Evolutionary conservation across 2,113 vertebrate genomes (phyloP), one percentile per base, ranked within the genome.

Genomic region (Oxygymnocypris stewartii): DNA sequence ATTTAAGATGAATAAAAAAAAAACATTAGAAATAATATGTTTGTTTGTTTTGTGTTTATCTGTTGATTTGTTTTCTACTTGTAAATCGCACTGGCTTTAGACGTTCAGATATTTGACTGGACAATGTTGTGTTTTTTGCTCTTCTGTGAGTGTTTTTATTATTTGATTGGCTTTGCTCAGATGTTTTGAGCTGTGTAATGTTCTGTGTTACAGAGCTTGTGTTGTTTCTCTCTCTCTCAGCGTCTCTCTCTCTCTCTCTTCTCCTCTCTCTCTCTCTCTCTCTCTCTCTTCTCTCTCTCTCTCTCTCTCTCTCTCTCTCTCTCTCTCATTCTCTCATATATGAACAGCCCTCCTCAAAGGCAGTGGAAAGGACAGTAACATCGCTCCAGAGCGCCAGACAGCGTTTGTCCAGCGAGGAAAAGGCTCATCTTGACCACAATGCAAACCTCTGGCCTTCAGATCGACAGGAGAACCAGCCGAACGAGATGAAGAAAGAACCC

Each of bases 271-370:
- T n/a, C n/a, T n/a, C n/a, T n/a, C n/a, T n/a, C n/a, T n/a, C n/a
- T n/a, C n/a, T n/a, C n/a, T n/a, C n/a, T n/a, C n/a, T n/a, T n/a
- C n/a, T n/a, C n/a, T n/a, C n/a, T n/a, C n/a, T n/a, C n/a, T n/a
- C n/a, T n/a, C n/a, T n/a, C n/a, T n/a, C n/a, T n/a, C n/a, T n/a
- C n/a, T n/a, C n/a, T n/a, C n/a, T n/a, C n/a, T n/a, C n/a, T n/a
- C n/a, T n/a, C n/a, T n/a, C n/a, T n/a, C n/a, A n/a, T n/a, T n/a
- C n/a, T n/a, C n/a, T n/a, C n/a, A n/a, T n/a, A n/a, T 88, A 90
- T 91, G 89, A 92, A 65, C 88, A n/a, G 54, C 35, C 89, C 57
- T 86, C 91, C 89, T 93, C 91, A 92, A 90, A 93, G 85, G 78
- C 75, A 63, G 63, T 82, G 85, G 63, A 93, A 91, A 91, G 91